These are phyloP conservation scores for Threskiornis aethiopicus DNA, from an alignment of 2,797 vertebrate species.

Conservation along the genomic window DNA sequence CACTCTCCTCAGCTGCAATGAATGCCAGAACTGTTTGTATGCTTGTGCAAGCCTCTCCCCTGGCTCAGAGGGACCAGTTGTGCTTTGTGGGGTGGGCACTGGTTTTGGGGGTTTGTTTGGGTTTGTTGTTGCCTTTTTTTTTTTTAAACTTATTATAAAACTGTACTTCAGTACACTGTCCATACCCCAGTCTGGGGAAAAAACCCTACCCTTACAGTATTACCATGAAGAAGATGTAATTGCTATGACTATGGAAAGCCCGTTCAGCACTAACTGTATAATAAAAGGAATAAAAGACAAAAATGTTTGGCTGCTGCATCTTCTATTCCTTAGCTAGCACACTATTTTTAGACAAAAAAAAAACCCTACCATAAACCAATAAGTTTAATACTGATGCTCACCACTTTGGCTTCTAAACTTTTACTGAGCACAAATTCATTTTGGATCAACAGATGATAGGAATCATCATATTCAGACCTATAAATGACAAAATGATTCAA, in stretches of 20 bases:
- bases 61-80: not conserved
- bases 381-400: not conserved
- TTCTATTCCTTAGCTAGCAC: not conserved
- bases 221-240: not conserved
- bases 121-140: rapidly evolving
- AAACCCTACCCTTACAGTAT: not conserved
- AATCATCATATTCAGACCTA: not conserved
- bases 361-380: not conserved
- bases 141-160: not conserved
- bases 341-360: not conserved
- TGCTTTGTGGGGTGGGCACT: not conserved
- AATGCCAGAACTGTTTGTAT: not conserved
- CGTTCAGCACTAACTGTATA: not conserved
- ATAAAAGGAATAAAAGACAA: not conserved
- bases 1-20: not conserved
- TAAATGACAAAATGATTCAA: not conserved
- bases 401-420: not conserved
- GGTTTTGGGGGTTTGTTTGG: not conserved
- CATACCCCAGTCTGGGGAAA: not conserved
- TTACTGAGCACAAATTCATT: not conserved
- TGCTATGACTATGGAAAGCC: not conserved
- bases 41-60: not conserved
- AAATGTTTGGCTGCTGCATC: not conserved
- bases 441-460: not conserved
- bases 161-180: not conserved